These are phyloP conservation scores for Poecilia wingei DNA, from an alignment of 2,797 vertebrate species.

Conservation along the genomic window DNA sequence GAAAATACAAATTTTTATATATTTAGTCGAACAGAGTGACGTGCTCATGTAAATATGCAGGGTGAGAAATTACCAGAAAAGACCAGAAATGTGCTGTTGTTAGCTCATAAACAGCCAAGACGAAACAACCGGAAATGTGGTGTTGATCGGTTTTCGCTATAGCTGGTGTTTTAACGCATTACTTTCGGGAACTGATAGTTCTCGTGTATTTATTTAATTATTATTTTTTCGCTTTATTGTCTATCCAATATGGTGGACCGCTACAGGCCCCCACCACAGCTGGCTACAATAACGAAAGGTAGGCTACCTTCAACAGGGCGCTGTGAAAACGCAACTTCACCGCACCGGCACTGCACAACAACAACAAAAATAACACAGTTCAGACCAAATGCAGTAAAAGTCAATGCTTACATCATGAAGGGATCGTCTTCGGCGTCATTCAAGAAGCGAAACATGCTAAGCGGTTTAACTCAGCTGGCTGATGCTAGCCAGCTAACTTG, in stretches of 20 bases:
- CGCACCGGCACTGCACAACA: background rate
- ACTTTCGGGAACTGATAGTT: constrained; percentile 43
- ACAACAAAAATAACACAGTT: no score
- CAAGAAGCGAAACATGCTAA: constrained; percentile 85
- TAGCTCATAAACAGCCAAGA: background rate
- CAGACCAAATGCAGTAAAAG: background rate
- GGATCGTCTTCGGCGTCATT: constrained; percentile 85
- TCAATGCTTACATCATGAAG: constrained; percentile 85
- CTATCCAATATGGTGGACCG: constrained; percentile 72
- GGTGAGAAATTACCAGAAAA: background rate
- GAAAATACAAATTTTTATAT: background rate
- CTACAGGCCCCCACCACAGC: constrained; percentile 70
- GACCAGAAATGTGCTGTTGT: background rate
- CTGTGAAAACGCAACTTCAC: constrained; percentile 1
- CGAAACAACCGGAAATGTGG: background rate
- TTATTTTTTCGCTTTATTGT: constrained; percentile 50
- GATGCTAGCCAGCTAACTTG: constrained; percentile 77
- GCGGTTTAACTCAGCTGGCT: constrained; percentile 76
- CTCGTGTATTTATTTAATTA: constrained; percentile 10
- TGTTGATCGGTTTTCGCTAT: background rate
- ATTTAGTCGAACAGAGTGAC: background rate
- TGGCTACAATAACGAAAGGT: constrained; percentile 59
- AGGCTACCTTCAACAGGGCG: constrained; percentile 44
- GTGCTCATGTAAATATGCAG: constrained; percentile 12
- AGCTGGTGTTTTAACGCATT: background rate